phyloP scores from a whole-genome alignment of 2,888 invertebrate species.

The Dexiosoma caninum region DNA sequence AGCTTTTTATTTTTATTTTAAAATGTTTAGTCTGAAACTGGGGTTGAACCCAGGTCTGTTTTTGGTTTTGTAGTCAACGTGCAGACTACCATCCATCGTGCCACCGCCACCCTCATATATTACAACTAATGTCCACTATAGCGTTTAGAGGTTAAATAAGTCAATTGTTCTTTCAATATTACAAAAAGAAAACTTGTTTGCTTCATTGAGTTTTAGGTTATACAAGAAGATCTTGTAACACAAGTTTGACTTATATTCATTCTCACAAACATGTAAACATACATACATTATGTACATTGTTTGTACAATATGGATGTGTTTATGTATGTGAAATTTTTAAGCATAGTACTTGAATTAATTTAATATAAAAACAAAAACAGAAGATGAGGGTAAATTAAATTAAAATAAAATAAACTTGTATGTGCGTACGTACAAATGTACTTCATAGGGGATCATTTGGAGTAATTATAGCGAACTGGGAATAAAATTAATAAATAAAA shows the following conservation, averaged over 20 bases:
- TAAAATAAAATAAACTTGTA: too few relatives aligned
- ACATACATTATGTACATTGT: not conserved
- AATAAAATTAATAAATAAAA: too few relatives aligned
- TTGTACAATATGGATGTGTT: not conserved
- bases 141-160: conserved; percentile 42
- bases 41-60: too few relatives aligned
- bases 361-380: not conserved
- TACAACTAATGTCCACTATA: too few relatives aligned
- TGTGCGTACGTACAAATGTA: too few relatives aligned
- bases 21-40: too few relatives aligned
- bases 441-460: too few relatives aligned
- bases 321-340: not conserved
- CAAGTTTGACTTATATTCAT: conserved; percentile 40
- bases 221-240: conserved; percentile 49
- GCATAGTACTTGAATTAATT: conserved; percentile 36
- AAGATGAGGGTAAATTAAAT: not conserved
- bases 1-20: too few relatives aligned
- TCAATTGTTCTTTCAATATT: conserved; percentile 27
- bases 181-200: conserved; percentile 47
- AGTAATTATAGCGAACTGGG: too few relatives aligned
- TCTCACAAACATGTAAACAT: not conserved
- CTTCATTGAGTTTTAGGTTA: conserved; percentile 47
- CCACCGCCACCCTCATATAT: too few relatives aligned
- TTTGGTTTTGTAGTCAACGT: too few relatives aligned
- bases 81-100: too few relatives aligned